These are phyloP conservation scores for Trypoxylus dichotomus DNA, from an alignment of 1,140 invertebrate genomes.

Conservation along the genomic window DNA sequence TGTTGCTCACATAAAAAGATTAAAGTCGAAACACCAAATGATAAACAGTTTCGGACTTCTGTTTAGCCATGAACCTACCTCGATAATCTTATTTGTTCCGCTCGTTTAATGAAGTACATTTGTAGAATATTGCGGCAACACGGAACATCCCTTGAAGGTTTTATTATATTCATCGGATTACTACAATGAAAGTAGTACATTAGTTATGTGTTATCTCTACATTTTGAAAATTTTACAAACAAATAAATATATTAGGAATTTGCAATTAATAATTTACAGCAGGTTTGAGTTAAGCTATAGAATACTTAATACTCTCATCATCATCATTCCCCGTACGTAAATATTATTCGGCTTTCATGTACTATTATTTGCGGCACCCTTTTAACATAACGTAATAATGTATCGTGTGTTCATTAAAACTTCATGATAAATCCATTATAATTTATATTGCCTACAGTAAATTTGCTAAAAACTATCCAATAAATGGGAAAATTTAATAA, in stretches of 20 bases:
- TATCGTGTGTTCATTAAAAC: neutral
- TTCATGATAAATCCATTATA: neutral
- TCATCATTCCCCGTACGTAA: neutral
- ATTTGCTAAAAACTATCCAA: neutral
- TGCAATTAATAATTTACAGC: too few species aligned
- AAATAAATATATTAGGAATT: too few species aligned
- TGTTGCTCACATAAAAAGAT: conserved; percentile 14
- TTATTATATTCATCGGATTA: too few species aligned
- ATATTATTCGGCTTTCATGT: neutral
- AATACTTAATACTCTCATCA: neutral
- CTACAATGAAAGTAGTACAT: too few species aligned
- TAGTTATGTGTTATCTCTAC: too few species aligned
- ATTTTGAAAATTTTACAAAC: too few species aligned
- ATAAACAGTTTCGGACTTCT: neutral
- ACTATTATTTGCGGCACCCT: neutral
- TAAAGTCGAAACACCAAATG: conserved; percentile 1
- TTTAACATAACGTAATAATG: neutral
- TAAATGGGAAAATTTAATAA: neutral
- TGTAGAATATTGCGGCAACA: neutral
- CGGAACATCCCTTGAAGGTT: too few species aligned
- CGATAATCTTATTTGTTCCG: neutral
- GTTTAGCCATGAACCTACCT: neutral
- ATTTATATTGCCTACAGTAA: neutral
- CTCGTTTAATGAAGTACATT: neutral
- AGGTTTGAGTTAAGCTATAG: too few species aligned